These are phyloP conservation scores for Rhinoderma darwinii DNA, from an alignment of 2,113 vertebrate genomes.

Conservation along the genomic window DNA sequence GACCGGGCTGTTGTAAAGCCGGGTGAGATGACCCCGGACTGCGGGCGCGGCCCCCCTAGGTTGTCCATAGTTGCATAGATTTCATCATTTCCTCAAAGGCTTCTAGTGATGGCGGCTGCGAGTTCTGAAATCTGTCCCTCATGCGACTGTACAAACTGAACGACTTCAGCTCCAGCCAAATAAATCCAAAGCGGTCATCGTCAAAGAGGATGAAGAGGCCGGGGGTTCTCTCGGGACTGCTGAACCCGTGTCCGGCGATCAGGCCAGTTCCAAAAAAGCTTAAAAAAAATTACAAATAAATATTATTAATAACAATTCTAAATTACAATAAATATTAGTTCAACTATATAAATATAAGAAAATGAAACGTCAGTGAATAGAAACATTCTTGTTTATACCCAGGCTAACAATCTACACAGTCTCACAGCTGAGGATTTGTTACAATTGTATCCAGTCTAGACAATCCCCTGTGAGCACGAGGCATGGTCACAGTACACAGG, in stretches of 20 bases:
- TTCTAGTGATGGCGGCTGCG: constrained; percentile 84
- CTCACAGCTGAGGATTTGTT: too few species aligned
- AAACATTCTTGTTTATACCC: too few species aligned
- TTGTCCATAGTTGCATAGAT: constrained; percentile 88
- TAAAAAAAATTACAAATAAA: too few species aligned
- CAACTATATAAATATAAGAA: too few species aligned
- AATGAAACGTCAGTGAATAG: too few species aligned
- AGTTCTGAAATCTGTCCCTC: constrained; percentile 86
- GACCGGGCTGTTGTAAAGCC: constrained; percentile 60
- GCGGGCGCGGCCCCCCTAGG: not conserved
- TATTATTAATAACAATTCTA: too few species aligned
- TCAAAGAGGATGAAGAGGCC: constrained; percentile 94
- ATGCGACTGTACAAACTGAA: constrained; percentile 97
- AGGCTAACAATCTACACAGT: too few species aligned
- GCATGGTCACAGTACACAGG: too few species aligned
- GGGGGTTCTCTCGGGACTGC: constrained; percentile 92
- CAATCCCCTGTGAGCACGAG: too few species aligned
- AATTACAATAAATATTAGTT: too few species aligned
- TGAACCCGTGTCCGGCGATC: constrained; percentile 95
- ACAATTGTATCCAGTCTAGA: too few species aligned
- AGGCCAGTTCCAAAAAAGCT: constrained; percentile 96
- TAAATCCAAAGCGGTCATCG: constrained; percentile 93
- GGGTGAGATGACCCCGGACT: not conserved
- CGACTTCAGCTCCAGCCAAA: constrained; percentile 97
- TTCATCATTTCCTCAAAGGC: constrained; percentile 95